Evolutionary conservation across 2,888 invertebrate species (phyloP).

Genomic region (Leucophenga montana): DNA sequence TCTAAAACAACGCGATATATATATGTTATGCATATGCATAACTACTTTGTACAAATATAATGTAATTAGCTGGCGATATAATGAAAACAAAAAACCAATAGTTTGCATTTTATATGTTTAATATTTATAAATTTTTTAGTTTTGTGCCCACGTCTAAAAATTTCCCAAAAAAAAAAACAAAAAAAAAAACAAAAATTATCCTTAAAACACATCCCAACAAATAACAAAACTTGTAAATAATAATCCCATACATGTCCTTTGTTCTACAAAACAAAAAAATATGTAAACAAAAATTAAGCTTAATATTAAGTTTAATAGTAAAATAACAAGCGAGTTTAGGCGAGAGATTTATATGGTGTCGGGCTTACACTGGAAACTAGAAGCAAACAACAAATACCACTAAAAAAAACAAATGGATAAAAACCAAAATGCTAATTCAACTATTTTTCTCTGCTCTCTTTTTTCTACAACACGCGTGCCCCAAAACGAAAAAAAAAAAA

Average conservation of each 20-base stretch:
- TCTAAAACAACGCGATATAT: background rate
- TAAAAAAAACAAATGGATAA: slow-evolving; percentile 32
- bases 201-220: slow-evolving; percentile 42
- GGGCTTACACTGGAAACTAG: slow-evolving; percentile 38
- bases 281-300: slow-evolving; percentile 45
- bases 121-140: slow-evolving; percentile 63
- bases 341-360: background rate
- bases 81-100: slow-evolving; percentile 51
- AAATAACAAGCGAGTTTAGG: background rate
- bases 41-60: slow-evolving; percentile 22
- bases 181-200: slow-evolving; percentile 39
- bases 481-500: slow-evolving; percentile 36
- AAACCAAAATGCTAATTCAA: slow-evolving; percentile 63
- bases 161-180: slow-evolving; percentile 52
- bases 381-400: background rate
- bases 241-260: slow-evolving; percentile 63
- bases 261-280: slow-evolving; percentile 53
- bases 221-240: slow-evolving; percentile 56
- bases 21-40: background rate
- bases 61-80: slow-evolving; percentile 36
- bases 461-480: slow-evolving; percentile 68
- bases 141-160: slow-evolving; percentile 73
- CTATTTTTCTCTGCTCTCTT: slow-evolving; percentile 68
- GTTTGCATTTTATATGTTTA: slow-evolving; percentile 68
- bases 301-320: slow-evolving; percentile 26